Base-by-base conservation (phyloP, 2,113 vertebrate genomes). In the Scartelaos histophorus region DNA sequence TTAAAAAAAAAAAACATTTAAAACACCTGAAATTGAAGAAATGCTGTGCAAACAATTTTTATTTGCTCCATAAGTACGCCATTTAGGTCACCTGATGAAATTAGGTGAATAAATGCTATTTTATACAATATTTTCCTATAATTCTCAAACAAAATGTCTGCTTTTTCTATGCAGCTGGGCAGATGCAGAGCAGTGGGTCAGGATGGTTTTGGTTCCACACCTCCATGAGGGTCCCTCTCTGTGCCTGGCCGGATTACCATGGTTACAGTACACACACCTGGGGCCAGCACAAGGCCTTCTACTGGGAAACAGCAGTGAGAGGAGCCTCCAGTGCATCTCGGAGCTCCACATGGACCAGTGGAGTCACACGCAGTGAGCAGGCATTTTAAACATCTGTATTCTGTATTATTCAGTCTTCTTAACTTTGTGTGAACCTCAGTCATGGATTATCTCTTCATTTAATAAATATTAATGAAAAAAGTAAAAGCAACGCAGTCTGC, bases 131-230 rank as follows among this genome's bases (percentile, higher is more conserved):
- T 17, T 43, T 43, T 43, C 38, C 17, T 17, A 51, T 1, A 5
- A 51, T 17, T 6, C 3, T 9, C 51, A n/a, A 54, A 25, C 13
- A 5, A 34, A 61, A 19, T 7, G 3, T 12, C 7, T 13, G 16
- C 2, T 19, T 72, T 17, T 71, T 22, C 54, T 65, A 13, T 77
- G 13, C 74, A 95, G 94, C 76, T 91, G 89, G 85, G 67, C 79
- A 13, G 89, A 94, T 5, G 79, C 80, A 7, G 88, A 91, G 84
- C 82, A 75, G 73, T 95, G 94, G 94, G 79, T 94, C 60, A 71
- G 77, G 70, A 73, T 65, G 35, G 85, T 73, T 17, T 81, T 95
- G 72, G 78, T 89, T 43, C 75, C 85, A 17, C 86, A 93, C 58
- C 80, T 95, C 11, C 90, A 94, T 74, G 84, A 79, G 9, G 91